These are phyloP conservation scores for Drosophila leonis DNA, from an alignment of 2,888 invertebrate genomes.

Conservation along the genomic window DNA sequence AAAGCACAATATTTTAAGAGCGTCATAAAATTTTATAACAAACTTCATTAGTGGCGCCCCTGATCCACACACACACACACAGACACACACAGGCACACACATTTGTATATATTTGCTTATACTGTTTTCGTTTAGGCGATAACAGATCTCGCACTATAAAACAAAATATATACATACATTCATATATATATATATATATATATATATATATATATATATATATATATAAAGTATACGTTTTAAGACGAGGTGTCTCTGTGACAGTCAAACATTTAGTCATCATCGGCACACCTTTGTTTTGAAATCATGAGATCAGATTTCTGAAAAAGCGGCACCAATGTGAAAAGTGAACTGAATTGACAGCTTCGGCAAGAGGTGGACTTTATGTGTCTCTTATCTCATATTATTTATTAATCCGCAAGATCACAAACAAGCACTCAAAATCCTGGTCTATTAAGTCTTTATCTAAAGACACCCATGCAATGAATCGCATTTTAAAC, in stretches of 20 bases:
- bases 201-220: neutral
- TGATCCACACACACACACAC: slow-evolving; percentile 13
- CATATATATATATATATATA: neutral
- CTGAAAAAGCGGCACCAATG: slow-evolving; percentile 1
- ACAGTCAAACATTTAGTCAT: slow-evolving; percentile 50
- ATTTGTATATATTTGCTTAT: slow-evolving; percentile 18
- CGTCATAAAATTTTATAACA: slow-evolving; percentile 77
- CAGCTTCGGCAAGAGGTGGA: slow-evolving; percentile 5
- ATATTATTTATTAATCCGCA: slow-evolving; percentile 11
- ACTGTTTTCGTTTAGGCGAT: slow-evolving; percentile 54
- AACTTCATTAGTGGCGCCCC: slow-evolving; percentile 75
- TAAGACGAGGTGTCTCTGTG: slow-evolving; percentile 34
- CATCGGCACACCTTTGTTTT: slow-evolving; percentile 54
- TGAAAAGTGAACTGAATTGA: slow-evolving; percentile 6
- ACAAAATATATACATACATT: neutral
- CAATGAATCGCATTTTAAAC: slow-evolving; percentile 60
- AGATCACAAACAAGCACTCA: slow-evolving; percentile 6
- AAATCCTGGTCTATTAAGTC: slow-evolving; percentile 33
- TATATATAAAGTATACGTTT: slow-evolving; percentile 1
- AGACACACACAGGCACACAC: neutral
- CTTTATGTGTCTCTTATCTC: neutral
- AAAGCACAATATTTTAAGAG: slow-evolving; percentile 81
- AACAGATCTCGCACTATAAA: slow-evolving; percentile 43
- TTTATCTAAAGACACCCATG: slow-evolving; percentile 24
- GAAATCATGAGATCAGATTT: slow-evolving; percentile 44